phyloP scores from a whole-genome alignment of 2,113 vertebrate genomes.

The Scartelaos histophorus region DNA sequence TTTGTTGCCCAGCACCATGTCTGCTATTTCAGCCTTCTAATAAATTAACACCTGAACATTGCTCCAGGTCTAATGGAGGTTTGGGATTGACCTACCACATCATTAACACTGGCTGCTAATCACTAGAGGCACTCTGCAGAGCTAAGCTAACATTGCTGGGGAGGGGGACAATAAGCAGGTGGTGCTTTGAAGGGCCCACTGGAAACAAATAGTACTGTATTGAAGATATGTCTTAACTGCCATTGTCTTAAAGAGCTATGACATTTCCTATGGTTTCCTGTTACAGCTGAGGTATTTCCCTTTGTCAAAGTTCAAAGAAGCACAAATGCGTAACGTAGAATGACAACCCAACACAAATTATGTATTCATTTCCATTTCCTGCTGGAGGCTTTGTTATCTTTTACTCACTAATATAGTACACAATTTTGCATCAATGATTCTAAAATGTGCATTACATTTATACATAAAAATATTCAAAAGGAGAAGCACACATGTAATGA shows the following conservation, averaged over 20 bases:
- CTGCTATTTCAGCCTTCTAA: neutral
- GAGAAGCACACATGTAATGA: neutral
- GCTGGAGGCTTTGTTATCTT: neutral
- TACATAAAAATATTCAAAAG: no score
- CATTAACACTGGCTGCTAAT: constrained; percentile 2
- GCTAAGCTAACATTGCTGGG: neutral
- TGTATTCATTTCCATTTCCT: neutral
- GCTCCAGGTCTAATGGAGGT: constrained; percentile 3
- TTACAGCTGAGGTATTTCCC: constrained; percentile 9
- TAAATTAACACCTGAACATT: constrained; percentile 8
- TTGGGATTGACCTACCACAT: constrained; percentile 11
- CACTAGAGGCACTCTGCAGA: neutral
- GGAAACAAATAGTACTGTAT: no score
- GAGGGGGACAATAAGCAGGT: neutral
- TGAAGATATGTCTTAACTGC: neutral
- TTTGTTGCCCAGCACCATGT: neutral
- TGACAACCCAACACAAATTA: neutral
- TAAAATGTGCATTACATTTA: neutral
- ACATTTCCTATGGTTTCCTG: constrained; percentile 31
- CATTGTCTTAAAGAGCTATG: neutral
- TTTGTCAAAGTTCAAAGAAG: neutral
- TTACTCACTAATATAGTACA: neutral
- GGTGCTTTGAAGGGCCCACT: neutral
- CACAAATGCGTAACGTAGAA: neutral
- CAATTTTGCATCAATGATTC: neutral